phyloP scores from a whole-genome alignment of 2,888 invertebrate species.

The Temnothorax unifasciatus region DNA sequence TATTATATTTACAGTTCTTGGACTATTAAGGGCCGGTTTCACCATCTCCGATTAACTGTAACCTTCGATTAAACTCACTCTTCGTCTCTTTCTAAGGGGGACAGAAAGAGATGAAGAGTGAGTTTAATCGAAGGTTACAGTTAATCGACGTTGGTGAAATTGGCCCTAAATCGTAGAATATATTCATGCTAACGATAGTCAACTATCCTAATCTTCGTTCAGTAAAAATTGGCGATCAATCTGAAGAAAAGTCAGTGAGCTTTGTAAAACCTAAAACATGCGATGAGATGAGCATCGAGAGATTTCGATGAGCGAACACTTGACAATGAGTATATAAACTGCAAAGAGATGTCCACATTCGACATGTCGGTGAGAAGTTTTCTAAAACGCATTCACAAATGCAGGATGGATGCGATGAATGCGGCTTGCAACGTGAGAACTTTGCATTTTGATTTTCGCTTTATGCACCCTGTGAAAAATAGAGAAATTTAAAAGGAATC shows the following conservation, averaged over 20 bases:
- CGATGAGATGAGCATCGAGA: constrained; percentile 37
- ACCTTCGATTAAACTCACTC: too few relatives aligned
- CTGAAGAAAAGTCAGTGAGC: constrained; percentile 27
- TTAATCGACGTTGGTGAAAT: too few relatives aligned
- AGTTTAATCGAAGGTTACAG: too few relatives aligned
- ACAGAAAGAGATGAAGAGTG: too few relatives aligned
- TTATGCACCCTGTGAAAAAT: constrained; percentile 16
- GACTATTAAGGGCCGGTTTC: too few relatives aligned
- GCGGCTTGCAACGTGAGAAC: constrained; percentile 43
- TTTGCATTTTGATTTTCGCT: constrained; percentile 18
- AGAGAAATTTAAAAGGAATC: constrained; percentile 20
- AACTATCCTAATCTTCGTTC: constrained; percentile 10
- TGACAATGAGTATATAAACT: neutral
- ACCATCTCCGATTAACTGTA: too few relatives aligned
- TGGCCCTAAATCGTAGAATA: constrained; percentile 27
- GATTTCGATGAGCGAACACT: constrained; percentile 26
- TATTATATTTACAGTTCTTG: constrained; percentile 24
- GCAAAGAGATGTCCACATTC: neutral
- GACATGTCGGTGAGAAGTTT: constrained; percentile 13
- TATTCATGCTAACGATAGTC: constrained; percentile 45
- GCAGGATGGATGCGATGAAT: constrained; percentile 39
- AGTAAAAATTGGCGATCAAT: constrained; percentile 46
- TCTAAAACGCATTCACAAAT: constrained; percentile 42
- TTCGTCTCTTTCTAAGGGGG: too few relatives aligned
- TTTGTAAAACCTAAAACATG: constrained; percentile 57